These are phyloP conservation scores for Yponomeuta sedellus DNA, from an alignment of 2,888 invertebrate genomes.

Conservation along the genomic window DNA sequence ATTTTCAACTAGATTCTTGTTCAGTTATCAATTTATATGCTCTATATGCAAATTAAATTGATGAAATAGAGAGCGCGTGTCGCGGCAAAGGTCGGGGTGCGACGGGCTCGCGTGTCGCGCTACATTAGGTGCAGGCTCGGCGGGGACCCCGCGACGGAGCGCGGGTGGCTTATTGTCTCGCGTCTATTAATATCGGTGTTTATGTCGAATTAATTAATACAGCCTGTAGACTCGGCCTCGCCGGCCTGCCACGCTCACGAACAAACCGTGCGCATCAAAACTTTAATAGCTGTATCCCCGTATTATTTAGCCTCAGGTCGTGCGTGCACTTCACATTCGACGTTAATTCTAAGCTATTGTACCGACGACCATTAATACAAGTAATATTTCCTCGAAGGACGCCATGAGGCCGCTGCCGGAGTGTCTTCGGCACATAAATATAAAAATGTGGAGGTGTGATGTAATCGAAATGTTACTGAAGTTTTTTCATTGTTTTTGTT, in stretches of 20 bases:
- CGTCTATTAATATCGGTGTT: constrained; percentile 66
- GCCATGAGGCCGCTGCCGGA: neutral
- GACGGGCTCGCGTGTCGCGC: constrained; percentile 56
- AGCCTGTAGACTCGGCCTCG: constrained; percentile 22
- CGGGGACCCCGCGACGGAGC: constrained; percentile 42
- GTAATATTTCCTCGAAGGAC: neutral
- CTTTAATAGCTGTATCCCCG: constrained; percentile 8
- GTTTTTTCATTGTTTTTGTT: constrained; percentile 67
- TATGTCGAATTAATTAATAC: constrained; percentile 63
- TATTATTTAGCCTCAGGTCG: neutral
- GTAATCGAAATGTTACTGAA: constrained; percentile 53
- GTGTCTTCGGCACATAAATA: neutral
- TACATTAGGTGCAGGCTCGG: constrained; percentile 52
- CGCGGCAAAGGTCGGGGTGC: constrained; percentile 38
- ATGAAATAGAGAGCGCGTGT: constrained; percentile 14
- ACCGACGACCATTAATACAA: neutral
- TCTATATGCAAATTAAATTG: constrained; percentile 14
- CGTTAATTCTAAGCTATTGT: neutral
- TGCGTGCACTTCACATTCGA: constrained; percentile 5
- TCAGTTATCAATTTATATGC: constrained; percentile 9
- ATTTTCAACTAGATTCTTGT: neutral
- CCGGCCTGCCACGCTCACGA: neutral
- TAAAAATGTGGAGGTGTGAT: constrained; percentile 26
- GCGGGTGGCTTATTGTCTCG: constrained; percentile 67
- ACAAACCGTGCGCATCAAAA: neutral